Percentiles rank a stretch among this genome's conserved stretches.
These are phyloP conservation scores for Philopotamus ludificatus DNA, from an alignment of 1,140 invertebrate genomes.

Conservation along the genomic window DNA sequence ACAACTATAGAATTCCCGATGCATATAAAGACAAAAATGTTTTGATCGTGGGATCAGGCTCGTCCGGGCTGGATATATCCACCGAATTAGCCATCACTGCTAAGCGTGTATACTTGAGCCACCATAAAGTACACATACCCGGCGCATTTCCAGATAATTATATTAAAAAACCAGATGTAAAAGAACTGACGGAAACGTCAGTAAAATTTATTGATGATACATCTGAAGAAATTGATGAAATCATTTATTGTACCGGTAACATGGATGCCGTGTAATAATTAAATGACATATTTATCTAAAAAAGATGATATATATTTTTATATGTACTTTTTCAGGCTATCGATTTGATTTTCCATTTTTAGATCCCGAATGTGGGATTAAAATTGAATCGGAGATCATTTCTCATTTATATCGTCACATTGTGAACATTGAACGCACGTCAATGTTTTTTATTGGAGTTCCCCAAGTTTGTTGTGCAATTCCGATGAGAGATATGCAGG, in stretches of 20 bases:
- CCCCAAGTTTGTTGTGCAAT: constrained; percentile 45
- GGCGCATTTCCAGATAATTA: constrained; percentile 64
- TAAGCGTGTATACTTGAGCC: constrained; percentile 65
- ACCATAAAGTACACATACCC: constrained; percentile 56
- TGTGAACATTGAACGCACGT: constrained; percentile 69
- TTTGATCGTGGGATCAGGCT: constrained; percentile 78
- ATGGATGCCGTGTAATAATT: background rate
- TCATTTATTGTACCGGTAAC: constrained; percentile 79
- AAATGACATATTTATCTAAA: no score
- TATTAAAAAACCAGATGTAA: constrained; percentile 64
- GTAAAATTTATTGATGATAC: constrained; percentile 64
- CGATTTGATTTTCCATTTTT: constrained; percentile 68
- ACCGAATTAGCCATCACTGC: constrained; percentile 71
- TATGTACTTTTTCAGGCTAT: constrained; percentile 57
- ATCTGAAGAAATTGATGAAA: constrained; percentile 62
- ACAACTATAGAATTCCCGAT: constrained; percentile 77
- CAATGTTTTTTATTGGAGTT: constrained; percentile 72
- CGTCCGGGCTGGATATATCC: constrained; percentile 81
- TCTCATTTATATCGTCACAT: constrained; percentile 74
- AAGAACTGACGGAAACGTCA: constrained; percentile 55
- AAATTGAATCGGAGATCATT: constrained; percentile 62
- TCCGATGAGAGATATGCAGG: constrained; percentile 38
- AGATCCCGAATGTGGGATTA: constrained; percentile 58
- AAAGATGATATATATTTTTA: no score
- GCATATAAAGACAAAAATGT: constrained; percentile 66